Conservation (phyloP, 2,113 vertebrate genomes). For the Struthidea cinerea region DNA sequence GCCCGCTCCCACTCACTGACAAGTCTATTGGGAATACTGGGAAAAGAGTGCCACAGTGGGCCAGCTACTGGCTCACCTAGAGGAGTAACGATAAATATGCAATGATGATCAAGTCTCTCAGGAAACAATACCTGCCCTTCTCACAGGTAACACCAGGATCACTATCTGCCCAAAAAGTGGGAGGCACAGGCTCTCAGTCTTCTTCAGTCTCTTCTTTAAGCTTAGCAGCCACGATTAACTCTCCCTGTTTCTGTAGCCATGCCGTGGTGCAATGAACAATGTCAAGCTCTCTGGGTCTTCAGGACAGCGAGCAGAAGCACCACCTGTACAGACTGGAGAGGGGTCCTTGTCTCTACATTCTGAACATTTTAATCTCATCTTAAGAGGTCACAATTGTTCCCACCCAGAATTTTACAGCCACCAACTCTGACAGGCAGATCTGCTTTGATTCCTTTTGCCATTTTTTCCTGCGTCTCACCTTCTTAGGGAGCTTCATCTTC, state of each 20-base stretch:
- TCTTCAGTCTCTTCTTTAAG: background rate
- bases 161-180: background rate
- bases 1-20: background rate
- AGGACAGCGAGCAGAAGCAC: accelerated
- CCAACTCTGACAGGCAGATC: background rate
- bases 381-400: background rate
- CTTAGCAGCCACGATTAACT: background rate
- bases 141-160: background rate
- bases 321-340: background rate
- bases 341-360: background rate
- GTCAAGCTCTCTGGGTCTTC: background rate
- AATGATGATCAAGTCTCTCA: background rate
- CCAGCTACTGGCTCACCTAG: background rate
- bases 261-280: accelerated
- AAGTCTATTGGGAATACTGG: background rate
- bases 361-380: background rate
- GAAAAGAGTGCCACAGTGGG: background rate
- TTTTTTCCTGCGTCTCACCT: background rate
- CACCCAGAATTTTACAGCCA: background rate
- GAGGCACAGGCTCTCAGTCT: background rate
- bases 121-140: background rate
- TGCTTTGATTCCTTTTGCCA: background rate
- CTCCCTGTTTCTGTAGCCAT: background rate
- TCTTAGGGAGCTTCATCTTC: background rate
- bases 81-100: background rate